These are phyloP conservation scores for Hermetia illucens DNA, from an alignment of 1,140 invertebrate species.

Conservation along the genomic window DNA sequence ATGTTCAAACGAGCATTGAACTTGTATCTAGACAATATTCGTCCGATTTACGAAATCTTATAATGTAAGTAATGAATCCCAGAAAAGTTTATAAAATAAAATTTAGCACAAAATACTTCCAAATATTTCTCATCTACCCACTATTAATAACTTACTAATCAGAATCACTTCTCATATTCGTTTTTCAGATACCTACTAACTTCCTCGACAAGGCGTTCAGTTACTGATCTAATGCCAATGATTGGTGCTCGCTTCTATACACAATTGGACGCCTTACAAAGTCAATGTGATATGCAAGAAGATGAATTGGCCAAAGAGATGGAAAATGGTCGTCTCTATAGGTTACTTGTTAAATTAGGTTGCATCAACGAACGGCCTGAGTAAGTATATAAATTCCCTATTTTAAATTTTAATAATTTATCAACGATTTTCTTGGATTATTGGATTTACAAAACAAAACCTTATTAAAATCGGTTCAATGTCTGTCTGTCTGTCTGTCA, in stretches of 20 bases:
- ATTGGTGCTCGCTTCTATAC: constrained; percentile 95
- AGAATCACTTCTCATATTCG: too few relatives aligned
- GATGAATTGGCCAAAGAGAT: constrained; percentile 85
- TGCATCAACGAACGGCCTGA: constrained; percentile 89
- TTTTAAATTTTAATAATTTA: too few relatives aligned
- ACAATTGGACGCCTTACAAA: constrained; percentile 80
- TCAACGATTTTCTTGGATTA: too few relatives aligned
- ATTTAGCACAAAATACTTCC: too few relatives aligned
- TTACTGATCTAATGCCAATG: constrained; percentile 98
- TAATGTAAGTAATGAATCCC: constrained; percentile 64
- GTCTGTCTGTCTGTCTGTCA: too few relatives aligned
- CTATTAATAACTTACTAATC: too few relatives aligned
- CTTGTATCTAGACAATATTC: constrained; percentile 82
- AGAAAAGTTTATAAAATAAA: too few relatives aligned
- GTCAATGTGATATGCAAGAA: constrained; percentile 76
- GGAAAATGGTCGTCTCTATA: constrained; percentile 85
- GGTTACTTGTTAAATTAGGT: constrained; percentile 79
- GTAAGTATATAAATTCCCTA: constrained; percentile 36
- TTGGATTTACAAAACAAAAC: too few relatives aligned
- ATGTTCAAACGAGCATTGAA: constrained; percentile 75
- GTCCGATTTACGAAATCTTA: constrained; percentile 82
- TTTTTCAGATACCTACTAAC: constrained; percentile 60
- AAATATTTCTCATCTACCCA: too few relatives aligned
- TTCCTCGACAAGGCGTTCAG: constrained; percentile 51
- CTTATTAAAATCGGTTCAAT: too few relatives aligned